Evolutionary conservation across 1,140 invertebrate genomes (phyloP), one percentile per base, ranked within the genome.

Genomic region (Leptinotarsa texana): DNA sequence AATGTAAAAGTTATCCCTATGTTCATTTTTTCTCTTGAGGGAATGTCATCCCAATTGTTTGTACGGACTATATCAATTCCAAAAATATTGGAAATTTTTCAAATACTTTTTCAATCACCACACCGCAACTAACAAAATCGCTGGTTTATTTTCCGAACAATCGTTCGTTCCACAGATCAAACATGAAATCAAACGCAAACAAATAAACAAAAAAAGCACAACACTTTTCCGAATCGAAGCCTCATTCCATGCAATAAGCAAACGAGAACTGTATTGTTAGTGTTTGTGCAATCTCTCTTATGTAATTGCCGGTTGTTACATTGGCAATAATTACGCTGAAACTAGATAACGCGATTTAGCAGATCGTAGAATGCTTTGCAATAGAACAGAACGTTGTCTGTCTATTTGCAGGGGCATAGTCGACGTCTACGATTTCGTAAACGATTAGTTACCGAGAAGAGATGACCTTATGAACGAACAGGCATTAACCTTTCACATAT

Each of bases 281-380:
- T 57, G 51, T 57, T 57, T 17, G 51, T 17, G 51, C 51, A 57
- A 57, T 57, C 51, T 17, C 51, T 57, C 51, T 57, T 57, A 57
- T 57, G 51, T 57, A 57, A 57, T 57, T 57, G 17, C n/a, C 17
- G 51, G 51, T 57, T 57, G 51, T 17, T 57, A 57, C 51, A 57
- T 57, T 18, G 51, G 51, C 51, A 57, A 57, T 57, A 57, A 57
- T 57, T 57, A 57, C 51, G 15, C 51, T 57, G 51, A 13, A 57
- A 57, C 51, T 57, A 57, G 51, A 57, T 57, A 57, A n/a, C 51
- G 51, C n/a, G 51, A 57, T n/a, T 57, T 57, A 57, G 51, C 51
- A 5, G 51, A 57, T 57, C 51, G 51, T 57, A n/a, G 51, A 57
- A 57, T 18, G 51, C 51, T 57, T 57, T 57, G 51, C 51, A 57